Conservation (phyloP, 2,113 vertebrate species). For the Heloderma charlesbogerti region DNA sequence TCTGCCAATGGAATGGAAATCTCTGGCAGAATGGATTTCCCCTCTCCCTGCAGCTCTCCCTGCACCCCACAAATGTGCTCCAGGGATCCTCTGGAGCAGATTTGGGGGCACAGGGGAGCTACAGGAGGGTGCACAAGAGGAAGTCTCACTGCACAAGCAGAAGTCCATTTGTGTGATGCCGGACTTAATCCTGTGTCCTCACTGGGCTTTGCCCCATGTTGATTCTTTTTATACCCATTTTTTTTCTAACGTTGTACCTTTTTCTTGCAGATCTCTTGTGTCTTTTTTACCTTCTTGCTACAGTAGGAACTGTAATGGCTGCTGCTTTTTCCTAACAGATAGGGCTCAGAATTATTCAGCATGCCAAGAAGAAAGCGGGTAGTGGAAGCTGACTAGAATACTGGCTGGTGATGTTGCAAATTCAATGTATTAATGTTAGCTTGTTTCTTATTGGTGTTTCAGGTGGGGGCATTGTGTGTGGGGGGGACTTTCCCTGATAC, state of each 20-base stretch:
- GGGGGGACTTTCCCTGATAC: not conserved
- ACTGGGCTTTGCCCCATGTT: not conserved
- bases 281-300: not conserved
- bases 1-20: too few relatives aligned
- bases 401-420: not conserved
- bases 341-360: not conserved
- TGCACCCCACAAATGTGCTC: too few relatives aligned
- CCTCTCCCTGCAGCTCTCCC: too few relatives aligned
- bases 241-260: not conserved
- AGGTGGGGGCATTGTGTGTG: not conserved
- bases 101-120: too few relatives aligned
- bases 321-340: not conserved
- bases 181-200: not conserved
- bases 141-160: too few relatives aligned
- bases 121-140: too few relatives aligned
- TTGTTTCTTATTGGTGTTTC: not conserved
- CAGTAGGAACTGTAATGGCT: not conserved
- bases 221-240: not conserved
- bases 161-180: too few relatives aligned
- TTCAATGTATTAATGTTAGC: not conserved
- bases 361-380: not conserved
- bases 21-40: too few relatives aligned
- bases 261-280: not conserved
- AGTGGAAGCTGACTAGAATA: not conserved
- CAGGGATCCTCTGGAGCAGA: too few relatives aligned